Conservation (phyloP, 2,797 vertebrate genomes). For the Parambassis ranga region DNA sequence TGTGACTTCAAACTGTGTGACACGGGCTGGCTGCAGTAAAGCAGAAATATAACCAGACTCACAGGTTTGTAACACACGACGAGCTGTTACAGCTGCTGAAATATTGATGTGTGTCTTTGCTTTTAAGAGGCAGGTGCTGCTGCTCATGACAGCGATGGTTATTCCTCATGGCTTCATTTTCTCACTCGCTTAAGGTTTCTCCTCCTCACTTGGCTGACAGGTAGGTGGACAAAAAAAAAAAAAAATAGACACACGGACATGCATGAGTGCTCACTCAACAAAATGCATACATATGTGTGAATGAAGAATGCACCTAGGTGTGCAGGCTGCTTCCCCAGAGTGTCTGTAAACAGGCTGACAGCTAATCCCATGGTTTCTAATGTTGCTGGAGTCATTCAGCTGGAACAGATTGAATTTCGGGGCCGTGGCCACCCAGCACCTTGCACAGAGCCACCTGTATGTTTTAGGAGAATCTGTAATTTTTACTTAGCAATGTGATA, state of each 20-base stretch:
- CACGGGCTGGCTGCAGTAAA: not conserved
- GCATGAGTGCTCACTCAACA: not conserved
- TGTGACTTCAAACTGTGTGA: not conserved
- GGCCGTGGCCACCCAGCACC: not conserved
- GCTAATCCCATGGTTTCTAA: slow-evolving; percentile 22
- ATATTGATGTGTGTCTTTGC: slow-evolving; percentile 36
- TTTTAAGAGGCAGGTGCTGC: slow-evolving; percentile 8
- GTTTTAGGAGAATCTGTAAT: not conserved
- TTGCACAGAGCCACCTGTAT: not conserved
- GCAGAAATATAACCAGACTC: slow-evolving; percentile 5
- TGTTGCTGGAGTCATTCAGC: slow-evolving; percentile 22
- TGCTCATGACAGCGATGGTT: not conserved
- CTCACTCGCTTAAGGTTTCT: not conserved
- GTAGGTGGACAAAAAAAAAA: not conserved
- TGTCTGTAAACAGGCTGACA: slow-evolving; percentile 26
- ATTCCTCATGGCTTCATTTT: slow-evolving; percentile 4
- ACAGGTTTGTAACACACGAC: slow-evolving; percentile 1
- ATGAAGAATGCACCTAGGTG: not conserved
- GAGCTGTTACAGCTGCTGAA: slow-evolving; percentile 34
- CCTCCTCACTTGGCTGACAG: not conserved
- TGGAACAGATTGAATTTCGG: slow-evolving; percentile 31
- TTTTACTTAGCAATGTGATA: slow-evolving; percentile 1
- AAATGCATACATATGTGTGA: not conserved
- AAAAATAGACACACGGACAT: not conserved
- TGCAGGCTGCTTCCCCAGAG: not conserved